These are phyloP conservation scores for Dipodomys spectabilis DNA, from an alignment of 2,113 vertebrate genomes.

Conservation along the genomic window DNA sequence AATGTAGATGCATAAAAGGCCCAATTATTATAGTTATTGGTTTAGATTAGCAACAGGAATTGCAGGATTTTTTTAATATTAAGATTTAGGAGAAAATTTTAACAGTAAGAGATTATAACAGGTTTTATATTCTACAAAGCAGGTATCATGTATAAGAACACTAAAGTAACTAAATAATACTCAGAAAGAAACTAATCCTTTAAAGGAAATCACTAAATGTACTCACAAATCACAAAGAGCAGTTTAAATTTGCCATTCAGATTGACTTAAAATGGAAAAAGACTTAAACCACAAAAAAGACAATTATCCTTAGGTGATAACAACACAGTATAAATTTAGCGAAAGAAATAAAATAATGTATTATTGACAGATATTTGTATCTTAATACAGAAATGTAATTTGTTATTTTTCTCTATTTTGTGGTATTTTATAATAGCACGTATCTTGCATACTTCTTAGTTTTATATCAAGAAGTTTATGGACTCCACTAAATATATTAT, in stretches of 20 bases:
- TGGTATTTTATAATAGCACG: neutral
- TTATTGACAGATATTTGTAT: constrained; percentile 29
- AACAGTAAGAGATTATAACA: constrained; percentile 42
- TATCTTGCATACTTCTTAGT: constrained; percentile 48
- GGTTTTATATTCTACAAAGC: constrained; percentile 18
- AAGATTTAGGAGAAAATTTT: constrained; percentile 29
- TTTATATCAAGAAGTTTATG: constrained; percentile 17
- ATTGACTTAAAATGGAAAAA: constrained; percentile 54
- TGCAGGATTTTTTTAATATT: neutral
- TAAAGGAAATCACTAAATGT: constrained; percentile 51
- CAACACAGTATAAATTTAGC: neutral
- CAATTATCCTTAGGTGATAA: constrained; percentile 37
- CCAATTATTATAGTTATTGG: neutral
- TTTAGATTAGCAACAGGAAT: constrained; percentile 43
- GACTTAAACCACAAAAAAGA: constrained; percentile 34
- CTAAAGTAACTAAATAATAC: constrained; percentile 42
- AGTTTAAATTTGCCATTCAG: constrained; percentile 48
- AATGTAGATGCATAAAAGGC: constrained; percentile 22
- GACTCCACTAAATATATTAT: neutral
- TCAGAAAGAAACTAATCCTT: constrained; percentile 13
- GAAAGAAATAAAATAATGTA: constrained; percentile 16
- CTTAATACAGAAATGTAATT: constrained; percentile 20
- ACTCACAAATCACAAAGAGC: constrained; percentile 23
- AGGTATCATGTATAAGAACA: constrained; percentile 37
- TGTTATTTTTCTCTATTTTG: constrained; percentile 24